A percentile compares a stretch with the other conserved stretches of the same genome.
phyloP scores from a whole-genome alignment of 1,140 invertebrate genomes.

The Frieseomelitta varia region DNA sequence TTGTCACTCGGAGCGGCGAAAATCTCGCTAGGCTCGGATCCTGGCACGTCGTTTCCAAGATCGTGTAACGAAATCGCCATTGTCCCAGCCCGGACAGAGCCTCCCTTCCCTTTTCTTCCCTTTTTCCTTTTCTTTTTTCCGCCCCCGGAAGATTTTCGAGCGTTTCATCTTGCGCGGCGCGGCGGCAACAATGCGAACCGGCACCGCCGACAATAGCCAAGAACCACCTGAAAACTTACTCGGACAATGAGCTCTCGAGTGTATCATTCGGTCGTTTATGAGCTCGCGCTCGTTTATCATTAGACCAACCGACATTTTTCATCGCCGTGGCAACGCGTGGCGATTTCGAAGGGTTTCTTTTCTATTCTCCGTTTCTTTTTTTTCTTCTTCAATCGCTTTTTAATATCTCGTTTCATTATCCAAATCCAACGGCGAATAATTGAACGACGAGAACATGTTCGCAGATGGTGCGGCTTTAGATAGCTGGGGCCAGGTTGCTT shows the following conservation, averaged over 20 bases:
- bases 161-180: constrained; percentile 57
- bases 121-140: constrained; percentile 22
- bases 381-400: not conserved
- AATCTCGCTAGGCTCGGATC: constrained; percentile 5
- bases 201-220: constrained; percentile 62
- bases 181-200: constrained; percentile 62
- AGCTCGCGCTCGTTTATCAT: constrained; percentile 78
- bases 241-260: constrained; percentile 76
- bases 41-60: constrained; percentile 19
- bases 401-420: not conserved
- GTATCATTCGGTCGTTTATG: constrained; percentile 80
- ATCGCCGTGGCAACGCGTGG: constrained; percentile 54
- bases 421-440: not conserved
- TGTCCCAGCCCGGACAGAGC: constrained; percentile 15
- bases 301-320: constrained; percentile 72
- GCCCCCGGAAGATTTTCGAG: constrained; percentile 49
- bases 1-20: constrained; percentile 34
- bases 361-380: no score
- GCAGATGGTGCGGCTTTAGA: not conserved
- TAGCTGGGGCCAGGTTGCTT: not conserved
- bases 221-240: constrained; percentile 71
- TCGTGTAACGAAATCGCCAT: constrained; percentile 34
- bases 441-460: not conserved
- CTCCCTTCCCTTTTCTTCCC: constrained; percentile 31
- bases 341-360: constrained; percentile 27